These are phyloP conservation scores for Oxyscelio sp. DNA, from an alignment of 2,888 invertebrate species.

Conservation along the genomic window DNA sequence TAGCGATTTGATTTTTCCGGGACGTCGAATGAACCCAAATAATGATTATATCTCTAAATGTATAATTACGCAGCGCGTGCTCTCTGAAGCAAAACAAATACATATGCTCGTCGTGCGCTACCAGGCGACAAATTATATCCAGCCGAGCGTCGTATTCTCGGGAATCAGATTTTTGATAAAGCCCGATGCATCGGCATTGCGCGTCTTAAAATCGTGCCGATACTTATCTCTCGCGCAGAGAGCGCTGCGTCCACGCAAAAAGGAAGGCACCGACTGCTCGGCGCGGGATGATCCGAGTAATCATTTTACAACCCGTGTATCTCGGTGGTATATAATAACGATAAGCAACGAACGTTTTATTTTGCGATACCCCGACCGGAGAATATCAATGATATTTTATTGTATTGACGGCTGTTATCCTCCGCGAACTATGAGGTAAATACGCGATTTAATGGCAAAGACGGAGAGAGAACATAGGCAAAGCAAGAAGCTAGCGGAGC, in stretches of 20 bases:
- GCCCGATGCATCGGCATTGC: constrained; percentile 53
- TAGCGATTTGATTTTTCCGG: constrained; percentile 47
- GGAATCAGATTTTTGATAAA: constrained; percentile 19
- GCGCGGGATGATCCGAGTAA: constrained; percentile 73
- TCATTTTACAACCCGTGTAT: constrained; percentile 84
- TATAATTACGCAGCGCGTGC: constrained; percentile 63
- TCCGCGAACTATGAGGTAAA: constrained; percentile 79
- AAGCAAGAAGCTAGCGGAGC: constrained; percentile 21
- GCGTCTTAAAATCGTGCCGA: constrained; percentile 32
- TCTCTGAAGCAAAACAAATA: constrained; percentile 52
- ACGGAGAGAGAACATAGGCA: constrained; percentile 21
- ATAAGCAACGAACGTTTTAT: constrained; percentile 83
- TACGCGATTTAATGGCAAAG: constrained; percentile 78
- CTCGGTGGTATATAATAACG: constrained; percentile 81
- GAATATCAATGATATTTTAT: constrained; percentile 86
- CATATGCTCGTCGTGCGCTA: constrained; percentile 25
- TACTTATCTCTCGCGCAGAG: constrained; percentile 38
- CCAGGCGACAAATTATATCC: constrained; percentile 66
- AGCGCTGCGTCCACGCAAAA: constrained; percentile 5
- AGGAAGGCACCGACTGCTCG: constrained; percentile 5
- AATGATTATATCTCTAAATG: constrained; percentile 44
- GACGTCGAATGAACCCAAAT: constrained; percentile 42
- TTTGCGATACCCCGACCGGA: constrained; percentile 69
- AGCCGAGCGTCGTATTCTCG: constrained; percentile 15
- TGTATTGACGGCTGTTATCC: constrained; percentile 82